A percentile compares a stretch with the other conserved stretches of the same genome.
Conservation (phyloP, 2,113 vertebrate genomes). For the Ivindomyrus marchei region DNA sequence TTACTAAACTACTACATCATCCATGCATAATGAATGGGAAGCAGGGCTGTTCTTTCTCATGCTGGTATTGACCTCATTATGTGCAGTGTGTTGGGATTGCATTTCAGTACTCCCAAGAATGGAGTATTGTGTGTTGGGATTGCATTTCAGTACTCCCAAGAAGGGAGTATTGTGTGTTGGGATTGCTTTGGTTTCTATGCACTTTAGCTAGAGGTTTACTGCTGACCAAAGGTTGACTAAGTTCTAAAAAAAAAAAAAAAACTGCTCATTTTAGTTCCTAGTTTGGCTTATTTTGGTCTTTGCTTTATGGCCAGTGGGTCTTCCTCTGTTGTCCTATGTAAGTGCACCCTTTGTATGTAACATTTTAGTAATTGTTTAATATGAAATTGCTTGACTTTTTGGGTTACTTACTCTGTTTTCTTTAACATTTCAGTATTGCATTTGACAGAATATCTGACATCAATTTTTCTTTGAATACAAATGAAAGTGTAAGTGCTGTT, state of each 20-base stretch:
- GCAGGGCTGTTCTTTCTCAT: background rate
- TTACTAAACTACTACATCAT: background rate
- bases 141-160: background rate
- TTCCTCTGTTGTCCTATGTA: background rate
- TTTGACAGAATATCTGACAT: constrained; percentile 99
- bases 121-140: no score
- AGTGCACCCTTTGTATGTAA: background rate
- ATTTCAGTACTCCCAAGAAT: background rate
- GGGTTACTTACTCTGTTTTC: constrained; percentile 52
- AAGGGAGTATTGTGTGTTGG: background rate
- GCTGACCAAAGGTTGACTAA: background rate
- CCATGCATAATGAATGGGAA: background rate
- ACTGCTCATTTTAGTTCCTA: background rate
- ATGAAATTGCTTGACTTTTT: constrained; percentile 34
- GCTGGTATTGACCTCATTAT: background rate
- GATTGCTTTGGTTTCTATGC: background rate
- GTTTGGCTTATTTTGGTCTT: background rate
- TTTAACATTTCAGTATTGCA: constrained; percentile 82
- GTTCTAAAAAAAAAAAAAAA: background rate
- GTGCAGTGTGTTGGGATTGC: background rate
- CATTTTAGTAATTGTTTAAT: background rate
- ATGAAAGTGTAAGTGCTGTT: constrained; percentile 89
- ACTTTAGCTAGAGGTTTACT: background rate
- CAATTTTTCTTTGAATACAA: constrained; percentile 97
- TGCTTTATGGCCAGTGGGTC: background rate